Base-by-base conservation (phyloP, 2,797 vertebrate species). In the Pseudotriccus pelzelni region DNA sequence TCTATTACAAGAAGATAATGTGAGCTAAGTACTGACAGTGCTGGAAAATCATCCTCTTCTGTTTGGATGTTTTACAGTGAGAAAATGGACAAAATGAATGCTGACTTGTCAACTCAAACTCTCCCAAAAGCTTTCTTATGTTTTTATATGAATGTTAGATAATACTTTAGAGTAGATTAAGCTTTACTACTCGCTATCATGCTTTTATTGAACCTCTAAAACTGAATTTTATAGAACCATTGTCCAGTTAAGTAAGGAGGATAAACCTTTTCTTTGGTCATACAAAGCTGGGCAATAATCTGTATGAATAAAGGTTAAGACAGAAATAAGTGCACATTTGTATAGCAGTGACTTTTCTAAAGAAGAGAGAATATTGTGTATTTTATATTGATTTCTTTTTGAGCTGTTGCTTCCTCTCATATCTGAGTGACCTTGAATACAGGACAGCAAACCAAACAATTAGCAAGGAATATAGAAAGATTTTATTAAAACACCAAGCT, bases 161-260 rank as follows among this genome's bases (percentile, higher is more conserved):
- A 80, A 53, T 46, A 52, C 44, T 78, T 20, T 67, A 70, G 83
- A 85, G 63, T 68, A 92, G 80, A 84, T 95, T 94, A 93, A 94
- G 30, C 62, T 94, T 94, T 94, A 94, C 58, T 91, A 58, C 76
- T 77, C 25, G n/a, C 79, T 78, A 87, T 91, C 47, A 70, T 44
- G 18, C 12, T 74, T 90, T 94, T 87, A 89, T 85, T 95, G 83
- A 75, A 49, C 52, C 58, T 73, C n/a, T 94, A 79, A 93, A 90
- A 53, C 46, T 50, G 28, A 82, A 74, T 92, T 89, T 95, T 94
- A 70, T 56, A 74, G 78, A 87, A 89, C 12, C 20, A 60, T 87
- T 89, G 63, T 84, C 81, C 60, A 63, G 47, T 83, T 92, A 90
- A 76, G 70, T 72, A 94, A 69, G 39, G 58, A 90, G 28, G 60